Evolutionary conservation across 2,888 invertebrate genomes (phyloP).

Genomic region (Eurois occulta): DNA sequence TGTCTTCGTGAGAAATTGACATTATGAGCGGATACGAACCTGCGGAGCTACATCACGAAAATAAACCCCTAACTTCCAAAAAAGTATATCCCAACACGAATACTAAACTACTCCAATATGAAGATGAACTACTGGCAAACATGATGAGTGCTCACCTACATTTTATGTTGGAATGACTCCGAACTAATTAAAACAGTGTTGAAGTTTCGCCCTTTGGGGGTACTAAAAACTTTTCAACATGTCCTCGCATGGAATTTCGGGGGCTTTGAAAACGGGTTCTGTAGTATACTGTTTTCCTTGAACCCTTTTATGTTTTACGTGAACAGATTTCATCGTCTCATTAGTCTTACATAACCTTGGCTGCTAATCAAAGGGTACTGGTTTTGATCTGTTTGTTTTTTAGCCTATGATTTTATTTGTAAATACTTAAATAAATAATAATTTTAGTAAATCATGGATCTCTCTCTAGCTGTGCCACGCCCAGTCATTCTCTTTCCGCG

Average conservation of each 20-base stretch:
- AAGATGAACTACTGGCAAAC: slow-evolving; percentile 59
- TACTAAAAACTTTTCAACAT: slow-evolving; percentile 77
- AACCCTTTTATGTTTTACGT: slow-evolving; percentile 64
- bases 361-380: slow-evolving; percentile 36
- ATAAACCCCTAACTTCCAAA: slow-evolving; percentile 20
- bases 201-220: slow-evolving; percentile 76
- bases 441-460: neutral
- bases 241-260: slow-evolving; percentile 61
- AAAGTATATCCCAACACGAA: slow-evolving; percentile 39
- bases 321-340: slow-evolving; percentile 50
- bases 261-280: slow-evolving; percentile 51
- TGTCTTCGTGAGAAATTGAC: no score
- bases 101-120: slow-evolving; percentile 47
- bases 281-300: slow-evolving; percentile 34
- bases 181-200: slow-evolving; percentile 81
- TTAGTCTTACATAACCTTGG: slow-evolving; percentile 32
- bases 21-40: no score
- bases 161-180: slow-evolving; percentile 74
- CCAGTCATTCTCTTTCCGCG: neutral
- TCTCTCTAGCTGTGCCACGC: neutral
- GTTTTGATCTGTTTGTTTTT: neutral
- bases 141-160: slow-evolving; percentile 68
- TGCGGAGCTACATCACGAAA: slow-evolving; percentile 8
- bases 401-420: neutral
- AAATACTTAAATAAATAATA: neutral